Percentiles rank a stretch among this genome's conserved stretches.
Evolutionary conservation across 2,797 vertebrate genomes (phyloP).

Genomic region (Linurgus olivaceus): DNA sequence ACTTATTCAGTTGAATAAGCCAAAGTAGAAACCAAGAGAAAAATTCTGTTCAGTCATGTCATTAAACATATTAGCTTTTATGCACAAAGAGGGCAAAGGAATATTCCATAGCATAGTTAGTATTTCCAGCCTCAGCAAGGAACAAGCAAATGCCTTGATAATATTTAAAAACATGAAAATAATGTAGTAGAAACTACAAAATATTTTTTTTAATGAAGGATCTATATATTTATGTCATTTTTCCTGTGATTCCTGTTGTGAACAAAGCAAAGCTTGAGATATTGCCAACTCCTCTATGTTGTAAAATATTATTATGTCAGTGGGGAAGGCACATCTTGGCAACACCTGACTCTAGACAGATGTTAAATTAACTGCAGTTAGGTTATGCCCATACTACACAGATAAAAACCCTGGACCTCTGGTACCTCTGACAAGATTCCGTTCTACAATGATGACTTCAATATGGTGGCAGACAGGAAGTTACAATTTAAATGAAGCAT

Average conservation of each 20-base stretch:
- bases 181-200: constrained; percentile 1
- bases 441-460: constrained; percentile 14
- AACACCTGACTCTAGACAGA: constrained; percentile 35
- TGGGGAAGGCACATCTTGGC: background rate
- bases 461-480: background rate
- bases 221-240: background rate
- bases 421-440: background rate
- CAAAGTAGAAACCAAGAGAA: background rate
- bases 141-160: background rate
- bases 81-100: background rate
- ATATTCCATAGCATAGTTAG: background rate
- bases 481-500: background rate
- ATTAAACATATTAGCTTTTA: background rate
- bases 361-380: constrained; percentile 7
- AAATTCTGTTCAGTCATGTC: background rate
- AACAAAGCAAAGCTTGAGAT: constrained; percentile 34
- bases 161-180: background rate
- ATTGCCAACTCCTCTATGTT: constrained; percentile 30
- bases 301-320: constrained; percentile 47
- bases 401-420: background rate
- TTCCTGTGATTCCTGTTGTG: background rate
- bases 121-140: background rate
- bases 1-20: background rate
- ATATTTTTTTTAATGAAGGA: background rate
- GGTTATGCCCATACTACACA: background rate